Percentiles rank a stretch among this genome's conserved stretches.
phyloP scores from a whole-genome alignment of 2,113 vertebrate genomes.

The Mohoua ochrocephala region DNA sequence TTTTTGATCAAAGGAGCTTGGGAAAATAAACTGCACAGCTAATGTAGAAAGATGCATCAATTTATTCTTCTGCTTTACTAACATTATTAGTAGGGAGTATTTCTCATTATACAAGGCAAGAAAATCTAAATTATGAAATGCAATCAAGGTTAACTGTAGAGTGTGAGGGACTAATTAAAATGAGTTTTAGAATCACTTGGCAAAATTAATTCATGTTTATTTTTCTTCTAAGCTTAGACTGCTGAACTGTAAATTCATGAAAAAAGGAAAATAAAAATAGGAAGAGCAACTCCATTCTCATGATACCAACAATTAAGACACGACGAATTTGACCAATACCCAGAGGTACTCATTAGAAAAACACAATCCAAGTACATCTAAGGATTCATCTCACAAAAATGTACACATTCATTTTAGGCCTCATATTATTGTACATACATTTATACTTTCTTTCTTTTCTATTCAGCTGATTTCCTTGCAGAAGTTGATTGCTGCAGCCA shows the following conservation, averaged over 20 bases:
- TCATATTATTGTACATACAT: neutral
- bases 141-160: slow-evolving; percentile 16
- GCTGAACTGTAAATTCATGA: slow-evolving; percentile 27
- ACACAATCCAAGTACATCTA: neutral
- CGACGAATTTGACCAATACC: neutral
- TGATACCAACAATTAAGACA: neutral
- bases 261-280: slow-evolving; percentile 34
- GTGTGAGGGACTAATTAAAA: slow-evolving; percentile 38
- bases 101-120: slow-evolving; percentile 18
- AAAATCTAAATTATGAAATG: slow-evolving; percentile 24
- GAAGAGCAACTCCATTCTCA: neutral
- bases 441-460: neutral
- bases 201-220: slow-evolving; percentile 47
- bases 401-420: neutral
- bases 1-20: neutral
- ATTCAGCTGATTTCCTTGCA: neutral
- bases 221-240: slow-evolving; percentile 23
- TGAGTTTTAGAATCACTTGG: slow-evolving; percentile 15
- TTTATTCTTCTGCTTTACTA: slow-evolving; percentile 14
- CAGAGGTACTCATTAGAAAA: slow-evolving; percentile 39
- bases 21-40: neutral
- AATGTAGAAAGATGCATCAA: slow-evolving; percentile 1
- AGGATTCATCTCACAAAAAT: neutral
- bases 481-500: neutral
- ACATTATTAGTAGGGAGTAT: neutral